A percentile compares a stretch with the other conserved stretches of the same genome.
Conservation (phyloP, 2,113 vertebrate species). For the Aegotheles bennettii region DNA sequence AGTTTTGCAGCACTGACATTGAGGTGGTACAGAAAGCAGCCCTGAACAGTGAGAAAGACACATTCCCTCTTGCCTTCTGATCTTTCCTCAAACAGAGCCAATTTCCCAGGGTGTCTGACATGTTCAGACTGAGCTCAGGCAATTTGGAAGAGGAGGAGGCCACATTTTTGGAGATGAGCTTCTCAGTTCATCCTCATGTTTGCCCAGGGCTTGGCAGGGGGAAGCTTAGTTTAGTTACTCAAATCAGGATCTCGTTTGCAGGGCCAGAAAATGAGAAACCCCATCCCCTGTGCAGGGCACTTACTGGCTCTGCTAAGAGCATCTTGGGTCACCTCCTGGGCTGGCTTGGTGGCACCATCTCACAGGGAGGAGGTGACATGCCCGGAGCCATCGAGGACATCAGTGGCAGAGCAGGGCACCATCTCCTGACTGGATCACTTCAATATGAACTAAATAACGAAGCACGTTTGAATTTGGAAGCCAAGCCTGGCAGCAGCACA, state of each 20-base stretch:
- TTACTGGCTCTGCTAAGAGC: background rate
- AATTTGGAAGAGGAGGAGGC: background rate
- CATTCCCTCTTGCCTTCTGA: background rate
- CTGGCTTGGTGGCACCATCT: background rate
- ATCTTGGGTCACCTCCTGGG: background rate
- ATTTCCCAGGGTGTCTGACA: background rate
- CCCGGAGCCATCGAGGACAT: background rate
- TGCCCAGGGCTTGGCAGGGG: background rate
- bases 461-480: background rate
- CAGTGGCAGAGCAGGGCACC: background rate
- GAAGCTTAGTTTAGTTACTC: background rate
- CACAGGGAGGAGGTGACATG: background rate
- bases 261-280: background rate
- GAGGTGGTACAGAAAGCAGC: background rate
- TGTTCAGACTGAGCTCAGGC: background rate
- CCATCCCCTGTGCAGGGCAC: background rate
- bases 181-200: background rate
- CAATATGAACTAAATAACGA: background rate
- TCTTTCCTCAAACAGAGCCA: rapidly evolving
- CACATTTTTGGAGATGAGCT: background rate
- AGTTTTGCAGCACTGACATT: background rate
- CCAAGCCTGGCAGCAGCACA: background rate
- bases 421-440: rapidly evolving
- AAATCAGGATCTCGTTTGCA: rapidly evolving
- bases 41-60: background rate